Base-by-base conservation (phyloP, 2,113 vertebrate genomes). In the Caranx melampygus region DNA sequence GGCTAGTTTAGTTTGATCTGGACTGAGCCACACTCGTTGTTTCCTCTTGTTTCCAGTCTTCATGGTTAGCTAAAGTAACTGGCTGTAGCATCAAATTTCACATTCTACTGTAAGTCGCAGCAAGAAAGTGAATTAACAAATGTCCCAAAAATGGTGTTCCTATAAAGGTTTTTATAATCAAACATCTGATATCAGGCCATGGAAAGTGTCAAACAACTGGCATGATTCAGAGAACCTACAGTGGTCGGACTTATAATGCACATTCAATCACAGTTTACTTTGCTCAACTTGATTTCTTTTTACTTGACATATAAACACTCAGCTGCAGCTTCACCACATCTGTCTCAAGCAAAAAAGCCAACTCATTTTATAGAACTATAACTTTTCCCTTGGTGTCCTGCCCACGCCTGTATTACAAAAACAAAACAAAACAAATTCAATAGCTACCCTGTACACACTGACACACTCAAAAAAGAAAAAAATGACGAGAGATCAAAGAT, bases 371-470 rank as follows among this genome's bases (percentile, higher is more conserved):
- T 79, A 77, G 68, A 70, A 72, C 79, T 26, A 35, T 78, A 76
- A 84, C 73, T 81, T 75, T 75, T 45, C 31, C 79, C 67, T 82
- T 77, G 60, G 75, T 68, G 57, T 61, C 52, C 51, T 90, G 79
- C 52, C 68, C 44, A 10, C 31, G 54, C 33, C n/a, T 21, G 6
- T 37, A 14, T 70, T 45, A 72, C 37, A 82, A 42, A 42, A 42
- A 67, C 69, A 78, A 72, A 78, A 73, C 40, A 86, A 74, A 61
- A 68, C 75, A 81, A 40, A 72, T 59, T 49, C 12, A 64, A 26
- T 62, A 40, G 63, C 62, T 20, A 21, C 21, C 4, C 31, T 49
- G 55, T 55, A 62, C 18, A 73, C 42, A 47, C 80, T 62, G 34
- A 54, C 54, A 42, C 20, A 63, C 15, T 10, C 59, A 70, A 47